phyloP scores from a whole-genome alignment of 2,888 invertebrate genomes.

The Herminia tarsipennalis region DNA sequence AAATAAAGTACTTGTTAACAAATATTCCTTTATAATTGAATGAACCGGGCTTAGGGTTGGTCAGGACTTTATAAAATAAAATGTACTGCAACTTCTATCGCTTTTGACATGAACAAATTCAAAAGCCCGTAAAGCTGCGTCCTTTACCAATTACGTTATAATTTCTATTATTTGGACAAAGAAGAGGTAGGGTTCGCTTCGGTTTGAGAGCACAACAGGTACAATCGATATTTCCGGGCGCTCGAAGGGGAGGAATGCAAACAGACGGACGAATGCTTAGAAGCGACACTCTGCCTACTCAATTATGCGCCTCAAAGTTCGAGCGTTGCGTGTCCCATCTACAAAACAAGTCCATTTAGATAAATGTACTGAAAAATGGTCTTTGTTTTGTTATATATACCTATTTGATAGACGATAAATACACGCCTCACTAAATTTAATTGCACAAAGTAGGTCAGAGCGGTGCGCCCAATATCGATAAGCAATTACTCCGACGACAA shows the following conservation, averaged over 20 bases:
- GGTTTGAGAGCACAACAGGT: constrained; percentile 59
- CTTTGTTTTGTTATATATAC: background rate
- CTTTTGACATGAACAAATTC: constrained; percentile 16
- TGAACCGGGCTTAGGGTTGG: background rate
- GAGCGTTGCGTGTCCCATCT: constrained; percentile 5
- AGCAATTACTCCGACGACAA: constrained; percentile 29
- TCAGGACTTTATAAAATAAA: constrained; percentile 3
- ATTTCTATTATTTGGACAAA: constrained; percentile 45
- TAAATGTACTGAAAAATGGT: background rate
- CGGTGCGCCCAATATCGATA: constrained; percentile 21
- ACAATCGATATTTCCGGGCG: constrained; percentile 70
- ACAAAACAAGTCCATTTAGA: background rate
- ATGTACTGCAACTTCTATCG: constrained; percentile 14
- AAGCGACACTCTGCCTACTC: constrained; percentile 52
- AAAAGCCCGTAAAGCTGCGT: constrained; percentile 14
- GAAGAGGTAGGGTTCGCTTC: constrained; percentile 34
- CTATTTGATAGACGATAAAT: background rate
- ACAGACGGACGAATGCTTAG: constrained; percentile 60
- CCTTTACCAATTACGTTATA: constrained; percentile 48
- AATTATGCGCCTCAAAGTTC: constrained; percentile 22
- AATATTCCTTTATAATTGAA: constrained; percentile 6
- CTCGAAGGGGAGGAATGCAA: constrained; percentile 49
- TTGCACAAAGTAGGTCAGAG: constrained; percentile 14
- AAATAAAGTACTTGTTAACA: constrained; percentile 4
- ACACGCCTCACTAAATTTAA: constrained; percentile 9